Evolutionary conservation across 1,140 invertebrate genomes (phyloP).

Genomic region (Platorchestia sp.): DNA sequence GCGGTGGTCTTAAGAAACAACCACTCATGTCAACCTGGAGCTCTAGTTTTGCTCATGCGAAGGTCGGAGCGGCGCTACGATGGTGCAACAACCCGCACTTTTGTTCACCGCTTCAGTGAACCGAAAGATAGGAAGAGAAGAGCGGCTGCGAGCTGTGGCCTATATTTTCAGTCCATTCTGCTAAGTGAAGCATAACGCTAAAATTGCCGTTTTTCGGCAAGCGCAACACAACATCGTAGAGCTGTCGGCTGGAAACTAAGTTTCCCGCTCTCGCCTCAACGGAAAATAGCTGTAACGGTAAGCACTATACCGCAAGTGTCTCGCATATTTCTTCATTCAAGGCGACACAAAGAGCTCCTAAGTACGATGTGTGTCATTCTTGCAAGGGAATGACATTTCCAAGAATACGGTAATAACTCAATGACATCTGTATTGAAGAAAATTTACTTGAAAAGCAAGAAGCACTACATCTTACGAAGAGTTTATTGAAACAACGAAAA

Average conservation of each 20-base stretch:
- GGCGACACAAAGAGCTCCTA: background rate
- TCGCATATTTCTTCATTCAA: background rate
- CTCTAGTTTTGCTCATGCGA: background rate
- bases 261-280: background rate
- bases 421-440: too few relatives aligned
- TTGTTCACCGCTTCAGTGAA: background rate
- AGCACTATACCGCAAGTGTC: background rate
- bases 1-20: background rate
- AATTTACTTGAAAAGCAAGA: too few relatives aligned
- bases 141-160: background rate
- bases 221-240: background rate
- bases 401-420: background rate
- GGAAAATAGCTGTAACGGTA: background rate
- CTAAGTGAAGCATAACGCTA: background rate
- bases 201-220: background rate
- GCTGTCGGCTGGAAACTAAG: background rate
- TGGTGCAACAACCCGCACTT: background rate
- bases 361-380: background rate
- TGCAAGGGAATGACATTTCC: background rate
- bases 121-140: slow-evolving; percentile 6
- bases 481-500: too few relatives aligned
- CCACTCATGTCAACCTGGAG: background rate
- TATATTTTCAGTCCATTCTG: background rate
- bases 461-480: too few relatives aligned
- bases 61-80: background rate